Evolutionary conservation across 2,888 invertebrate species (phyloP), one percentile per base, ranked within the genome.

Genomic region (Chloroclysta siterata): DNA sequence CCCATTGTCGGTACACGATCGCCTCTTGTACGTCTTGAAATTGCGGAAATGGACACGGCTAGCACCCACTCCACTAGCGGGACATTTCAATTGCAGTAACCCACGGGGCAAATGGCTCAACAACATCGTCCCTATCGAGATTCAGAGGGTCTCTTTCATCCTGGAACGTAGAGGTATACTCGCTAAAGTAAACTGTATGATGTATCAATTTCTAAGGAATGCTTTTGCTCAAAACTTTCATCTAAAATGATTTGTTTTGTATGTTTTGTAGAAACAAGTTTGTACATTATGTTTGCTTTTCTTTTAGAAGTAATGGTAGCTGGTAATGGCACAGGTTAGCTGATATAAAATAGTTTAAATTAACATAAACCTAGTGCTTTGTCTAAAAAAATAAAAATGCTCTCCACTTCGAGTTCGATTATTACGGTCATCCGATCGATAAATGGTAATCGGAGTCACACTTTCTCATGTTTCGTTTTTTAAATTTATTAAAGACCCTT

Each of bases 1-100:
- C 82, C 89, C 81, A 91, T 92, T 92, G 92, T 92, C 91, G 87
- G 90, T 85, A 88, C 90, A 90, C 90, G 89, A 91, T 92, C 86
- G 84, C 86, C 88, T 87, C 85, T 85, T 86, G 87, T 88, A 86
- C 88, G 87, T 89, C 87, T 89, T 83, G 89, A 88, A 89, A 92
- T 90, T 90, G 90, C 90, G 92, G 91, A 92, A 92, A 91, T 90
- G 88, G 87, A 89, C 87, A 82, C 83, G 80, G 84, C 83, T 87
- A 78, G 88, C 89, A 89, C 89, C 86, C 89, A 88, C 86, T 84
- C 77, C 78, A 82, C 82, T 88, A 85, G 88, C 88, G 89, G 88
- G 90, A 91, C 90, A 88, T 92, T 91, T 91, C 92, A 90, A 92
- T 91, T 90, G 89, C 87, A 77, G 82, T 82, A 80, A 78, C 79